Evolutionary conservation across 2,113 vertebrate species (phyloP), one percentile per base, ranked within the genome.

Genomic region (Megaceryle maxima): DNA sequence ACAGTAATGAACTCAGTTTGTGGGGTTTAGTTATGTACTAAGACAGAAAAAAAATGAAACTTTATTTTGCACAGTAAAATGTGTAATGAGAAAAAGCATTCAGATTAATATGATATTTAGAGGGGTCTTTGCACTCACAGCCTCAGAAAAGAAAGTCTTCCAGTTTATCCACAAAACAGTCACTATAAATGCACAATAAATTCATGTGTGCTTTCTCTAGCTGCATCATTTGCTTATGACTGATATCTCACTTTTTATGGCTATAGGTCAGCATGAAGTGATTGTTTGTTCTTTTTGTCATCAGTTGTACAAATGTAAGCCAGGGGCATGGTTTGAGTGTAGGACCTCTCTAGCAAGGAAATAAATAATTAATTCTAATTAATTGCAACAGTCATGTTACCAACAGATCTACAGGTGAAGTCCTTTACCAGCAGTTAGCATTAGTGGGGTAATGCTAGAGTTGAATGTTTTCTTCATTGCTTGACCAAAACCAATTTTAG

Each of bases 201-300:
- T 60, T 41, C 91, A 28, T 41, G 6, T 39, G 16, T 41, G 9
- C 17, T 62, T 9, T 80, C 31, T 76, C 26, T 53, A 39, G 24
- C 59, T 48, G 16, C 20, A 57, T 74, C 24, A 19, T 43, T 69
- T 77, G 2, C 25, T 66, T 85, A 18, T 66, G 66, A 14, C 16
- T 48, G 37, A 11, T 48, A 44, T 66, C n/a, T 44, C n/a, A 55
- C 8, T 37, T 60, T 69, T 1, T 44, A 13, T 44, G 57, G 13
- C 19, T 59, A 79, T 75, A 39, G 6, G 8, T 83, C 57, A 86
- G 26, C 37, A 50, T 39, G 12, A 82, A 75, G 16, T 12, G 62
- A 31, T 67, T 74, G 24, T 88, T 80, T 93, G 19, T 80, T 92
- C 86, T 89, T 48, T 91, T 68, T 96, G 64, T 93, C 83, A 91